Conservation (phyloP, 2,888 invertebrate genomes). For the Acanthosoma haemorrhoidale region DNA sequence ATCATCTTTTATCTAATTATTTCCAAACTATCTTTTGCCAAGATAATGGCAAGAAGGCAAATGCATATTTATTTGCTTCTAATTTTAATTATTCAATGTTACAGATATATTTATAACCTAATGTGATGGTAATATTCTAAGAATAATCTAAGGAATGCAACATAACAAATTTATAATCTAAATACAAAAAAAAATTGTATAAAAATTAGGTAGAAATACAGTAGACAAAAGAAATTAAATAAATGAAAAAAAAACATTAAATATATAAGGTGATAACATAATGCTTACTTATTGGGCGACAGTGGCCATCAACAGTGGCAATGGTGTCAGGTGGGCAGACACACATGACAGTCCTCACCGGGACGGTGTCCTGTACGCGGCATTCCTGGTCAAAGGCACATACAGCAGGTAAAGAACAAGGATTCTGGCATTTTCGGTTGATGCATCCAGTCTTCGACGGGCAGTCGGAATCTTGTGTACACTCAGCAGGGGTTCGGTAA, state of each 20-base stretch:
- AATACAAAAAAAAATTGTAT: too few species aligned
- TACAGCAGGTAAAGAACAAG: slow-evolving; percentile 64
- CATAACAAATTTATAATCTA: too few species aligned
- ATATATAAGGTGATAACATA: slow-evolving; percentile 43
- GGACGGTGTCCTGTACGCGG: slow-evolving; percentile 68
- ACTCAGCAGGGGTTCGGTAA: slow-evolving; percentile 52
- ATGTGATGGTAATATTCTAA: too few species aligned
- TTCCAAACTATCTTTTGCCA: too few species aligned
- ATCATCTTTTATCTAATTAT: too few species aligned
- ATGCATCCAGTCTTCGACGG: slow-evolving; percentile 69
- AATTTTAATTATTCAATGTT: too few species aligned
- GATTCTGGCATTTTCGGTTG: slow-evolving; percentile 67
- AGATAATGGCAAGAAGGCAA: too few species aligned
- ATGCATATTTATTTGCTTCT: too few species aligned
- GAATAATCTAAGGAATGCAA: too few species aligned
- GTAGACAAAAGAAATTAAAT: too few species aligned
- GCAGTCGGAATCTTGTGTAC: slow-evolving; percentile 71
- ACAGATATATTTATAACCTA: too few species aligned
- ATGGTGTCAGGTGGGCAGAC: slow-evolving; percentile 78
- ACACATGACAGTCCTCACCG: slow-evolving; percentile 78
- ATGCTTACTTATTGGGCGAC: slow-evolving; percentile 52
- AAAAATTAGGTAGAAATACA: slow-evolving; percentile 35
- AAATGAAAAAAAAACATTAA: not conserved
- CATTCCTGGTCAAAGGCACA: slow-evolving; percentile 76
- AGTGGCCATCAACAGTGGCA: slow-evolving; percentile 65